Evolutionary conservation across 2,888 invertebrate genomes (phyloP), one percentile per base, ranked within the genome.

Genomic region (Eretmocerus hayati): DNA sequence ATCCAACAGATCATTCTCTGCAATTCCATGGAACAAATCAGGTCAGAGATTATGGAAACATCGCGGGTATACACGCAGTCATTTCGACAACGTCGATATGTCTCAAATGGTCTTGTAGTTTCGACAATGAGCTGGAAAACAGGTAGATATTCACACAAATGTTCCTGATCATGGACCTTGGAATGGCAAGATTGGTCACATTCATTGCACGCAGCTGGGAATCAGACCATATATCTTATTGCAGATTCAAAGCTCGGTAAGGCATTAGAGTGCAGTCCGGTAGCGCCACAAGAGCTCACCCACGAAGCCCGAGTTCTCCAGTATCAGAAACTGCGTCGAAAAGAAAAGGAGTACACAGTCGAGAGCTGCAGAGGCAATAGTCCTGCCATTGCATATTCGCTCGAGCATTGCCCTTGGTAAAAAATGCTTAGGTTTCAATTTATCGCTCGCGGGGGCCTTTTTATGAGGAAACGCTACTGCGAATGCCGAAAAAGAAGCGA

Each of bases 251-350:
- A n/a, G n/a, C n/a, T n/a, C n/a, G n/a, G n/a, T n/a, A n/a, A n/a
- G n/a, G n/a, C n/a, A n/a, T n/a, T n/a, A n/a, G n/a, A n/a, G n/a
- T 9, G 42, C 37, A 16, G 40, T 19, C 3, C 52, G 49, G 52
- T 52, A 52, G 52, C 52, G 52, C 52, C 52, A 52, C 49, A 49
- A 52, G n/a, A 26, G 52, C 52, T 56, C 58, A 58, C 58, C 63
- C 59, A 59, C 56, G 60, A 57, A 44, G 58, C 56, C n/a, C 49
- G 54, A 55, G 54, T 54, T 46, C 52, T 61, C 58, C 58, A 52
- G 56, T 59, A 58, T 60, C 59, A 60, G 58, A 11, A 11, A 26
- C 8, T 9, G 11, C 26, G 26, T 26, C 26, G n/a, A n/a, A n/a
- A n/a, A n/a, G n/a, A n/a, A n/a, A n/a, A n/a, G n/a, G 58, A 55